phyloP scores from a whole-genome alignment of 2,888 invertebrate species.

The Himalopsyche tibetana region DNA sequence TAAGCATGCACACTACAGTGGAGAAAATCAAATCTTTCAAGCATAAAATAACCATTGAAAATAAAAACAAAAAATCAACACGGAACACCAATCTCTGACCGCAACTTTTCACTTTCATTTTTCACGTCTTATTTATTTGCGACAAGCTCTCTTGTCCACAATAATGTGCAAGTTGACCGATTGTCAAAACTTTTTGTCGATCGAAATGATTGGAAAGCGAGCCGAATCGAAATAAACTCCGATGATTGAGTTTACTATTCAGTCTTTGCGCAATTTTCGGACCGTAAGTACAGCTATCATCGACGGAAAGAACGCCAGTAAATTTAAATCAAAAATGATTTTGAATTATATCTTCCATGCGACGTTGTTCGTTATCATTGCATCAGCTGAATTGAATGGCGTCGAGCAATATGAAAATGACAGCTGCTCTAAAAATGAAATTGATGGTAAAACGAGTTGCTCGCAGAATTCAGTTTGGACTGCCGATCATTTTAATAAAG shows the following conservation, averaged over 20 bases:
- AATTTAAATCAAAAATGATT: constrained; percentile 33
- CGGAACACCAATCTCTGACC: background rate
- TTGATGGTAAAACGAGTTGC: background rate
- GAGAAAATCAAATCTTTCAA: constrained; percentile 29
- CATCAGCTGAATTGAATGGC: constrained; percentile 39
- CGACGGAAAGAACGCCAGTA: background rate
- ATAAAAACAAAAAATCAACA: background rate
- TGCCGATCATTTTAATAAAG: background rate
- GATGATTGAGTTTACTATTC: background rate
- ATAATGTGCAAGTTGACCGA: constrained; percentile 6
- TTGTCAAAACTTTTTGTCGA: constrained; percentile 36
- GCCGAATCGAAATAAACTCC: constrained; percentile 17
- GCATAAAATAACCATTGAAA: constrained; percentile 1
- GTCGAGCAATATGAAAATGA: constrained; percentile 28
- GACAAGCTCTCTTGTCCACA: background rate
- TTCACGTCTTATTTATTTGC: constrained; percentile 39
- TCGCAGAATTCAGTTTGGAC: constrained; percentile 1
- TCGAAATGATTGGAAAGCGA: constrained; percentile 39
- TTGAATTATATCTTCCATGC: constrained; percentile 1
- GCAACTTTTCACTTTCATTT: constrained; percentile 39
- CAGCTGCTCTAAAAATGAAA: constrained; percentile 4
- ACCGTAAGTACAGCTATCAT: background rate
- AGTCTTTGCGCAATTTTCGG: constrained; percentile 37
- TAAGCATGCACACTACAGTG: background rate
- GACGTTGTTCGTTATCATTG: constrained; percentile 15